Percentiles rank a stretch among this genome's conserved stretches.
phyloP scores from a whole-genome alignment of 2,113 vertebrate genomes.

The Embiotoca jacksoni region DNA sequence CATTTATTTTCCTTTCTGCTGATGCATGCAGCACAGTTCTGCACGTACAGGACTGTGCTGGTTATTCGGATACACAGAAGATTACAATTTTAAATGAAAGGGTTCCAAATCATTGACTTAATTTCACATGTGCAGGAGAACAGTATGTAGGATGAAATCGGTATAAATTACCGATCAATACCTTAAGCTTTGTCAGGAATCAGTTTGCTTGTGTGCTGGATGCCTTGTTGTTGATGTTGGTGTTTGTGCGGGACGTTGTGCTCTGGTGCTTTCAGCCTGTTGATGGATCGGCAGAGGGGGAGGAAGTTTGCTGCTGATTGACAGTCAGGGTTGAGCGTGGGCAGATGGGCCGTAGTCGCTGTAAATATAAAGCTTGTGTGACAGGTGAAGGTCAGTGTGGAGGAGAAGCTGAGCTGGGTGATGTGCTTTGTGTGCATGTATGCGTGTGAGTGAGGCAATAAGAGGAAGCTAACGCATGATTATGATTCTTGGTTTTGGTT shows the following conservation, averaged over 20 bases:
- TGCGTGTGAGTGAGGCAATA: slow-evolving; percentile 2
- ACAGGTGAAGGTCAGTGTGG: slow-evolving; percentile 77
- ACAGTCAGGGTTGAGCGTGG: slow-evolving; percentile 64
- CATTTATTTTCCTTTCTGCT: slow-evolving; percentile 8
- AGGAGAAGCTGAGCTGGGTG: slow-evolving; percentile 40
- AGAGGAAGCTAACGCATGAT: neutral
- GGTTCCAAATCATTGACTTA: no score
- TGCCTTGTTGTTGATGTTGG: slow-evolving; percentile 34
- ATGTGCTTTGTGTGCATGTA: slow-evolving; percentile 12
- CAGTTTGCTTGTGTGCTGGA: slow-evolving; percentile 4
- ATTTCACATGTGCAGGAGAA: no score
- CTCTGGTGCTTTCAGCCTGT: slow-evolving; percentile 36
- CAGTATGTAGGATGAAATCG: neutral
- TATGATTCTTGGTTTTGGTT: neutral
- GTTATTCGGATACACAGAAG: no score
- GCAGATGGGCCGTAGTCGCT: slow-evolving; percentile 70
- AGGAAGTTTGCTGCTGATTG: slow-evolving; percentile 68
- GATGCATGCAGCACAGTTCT: no score
- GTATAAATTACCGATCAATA: neutral
- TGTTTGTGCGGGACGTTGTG: slow-evolving; percentile 32
- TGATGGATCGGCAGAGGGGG: slow-evolving; percentile 58
- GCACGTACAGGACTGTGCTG: no score
- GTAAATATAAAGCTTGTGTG: slow-evolving; percentile 74
- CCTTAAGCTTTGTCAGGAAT: slow-evolving; percentile 4
- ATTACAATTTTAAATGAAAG: no score